Evolutionary conservation across 1,140 invertebrate species (phyloP), one percentile per base, ranked within the genome.

Genomic region (Proales similis): DNA sequence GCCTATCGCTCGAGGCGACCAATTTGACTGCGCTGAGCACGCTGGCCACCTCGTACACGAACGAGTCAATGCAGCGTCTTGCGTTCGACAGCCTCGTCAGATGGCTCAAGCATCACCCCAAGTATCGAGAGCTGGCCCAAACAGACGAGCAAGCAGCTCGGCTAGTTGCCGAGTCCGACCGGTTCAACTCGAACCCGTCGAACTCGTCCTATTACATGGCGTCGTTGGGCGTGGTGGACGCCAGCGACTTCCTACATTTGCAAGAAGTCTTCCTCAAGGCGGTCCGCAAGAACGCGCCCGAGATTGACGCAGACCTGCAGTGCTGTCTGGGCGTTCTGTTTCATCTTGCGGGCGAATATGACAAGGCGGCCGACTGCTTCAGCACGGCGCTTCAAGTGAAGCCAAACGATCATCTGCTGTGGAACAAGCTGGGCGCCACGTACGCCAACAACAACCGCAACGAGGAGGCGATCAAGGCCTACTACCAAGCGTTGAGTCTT

Each of bases 401-500:
- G 69, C 86, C 85, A 24, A 79, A 90, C 67, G 86, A 97, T 83
- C 84, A 90, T 5, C 82, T 88, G 71, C 75, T 96, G 30, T 99
- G 94, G 94, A 99, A 98, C 77, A 85, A 90, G 69, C 78, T 97
- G 26, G 94, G 94, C 38, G 94, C 94, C 29, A 93, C 92, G 24
- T 77, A 97, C 66, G 94, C 94, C 14, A 99, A 99, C 77, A 88
- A 90, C 66, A 86, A 87, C 45, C 82, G 83, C 48, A 89, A 91
- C 17, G 90, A 92, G 70, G 90, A 97, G 80, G 92, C 94, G 14
- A 86, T 98, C 17, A 84, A 89, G 67, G 92, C 93, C 0, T 99
- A 99, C 75, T 84, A 90, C 69, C 82, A 84, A 69, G 92, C 94
- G 42, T 77, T 99, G 20, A 82, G 87, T 71, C 77, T 97, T 24